Percentiles rank a stretch among this genome's conserved stretches.
Conservation (phyloP, 1,140 invertebrate species). For the Harpegnathos saltator region DNA sequence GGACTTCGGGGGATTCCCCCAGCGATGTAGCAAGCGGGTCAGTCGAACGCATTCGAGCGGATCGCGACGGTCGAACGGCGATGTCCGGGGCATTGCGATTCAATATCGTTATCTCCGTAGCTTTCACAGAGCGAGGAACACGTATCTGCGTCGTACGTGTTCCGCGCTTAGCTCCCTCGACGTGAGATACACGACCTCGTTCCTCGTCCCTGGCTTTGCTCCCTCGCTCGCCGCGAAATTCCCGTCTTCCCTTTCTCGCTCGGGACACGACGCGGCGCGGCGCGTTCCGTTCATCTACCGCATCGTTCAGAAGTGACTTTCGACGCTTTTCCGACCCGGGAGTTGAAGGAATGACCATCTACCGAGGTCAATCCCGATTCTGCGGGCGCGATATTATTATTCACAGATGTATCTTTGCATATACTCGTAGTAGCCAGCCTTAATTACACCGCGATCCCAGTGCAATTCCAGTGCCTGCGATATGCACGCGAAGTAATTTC, state of each 20-base stretch:
- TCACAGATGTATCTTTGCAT: too few relatives aligned
- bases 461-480: too few relatives aligned
- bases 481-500: too few relatives aligned
- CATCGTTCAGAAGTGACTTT: neutral
- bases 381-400: too few relatives aligned
- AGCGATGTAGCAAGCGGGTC: constrained; percentile 41
- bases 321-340: neutral
- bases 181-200: constrained; percentile 40
- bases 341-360: neutral
- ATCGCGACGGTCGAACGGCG: constrained; percentile 56
- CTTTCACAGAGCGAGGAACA: constrained; percentile 70
- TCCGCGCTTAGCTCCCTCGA: constrained; percentile 17
- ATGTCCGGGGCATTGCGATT: constrained; percentile 70
- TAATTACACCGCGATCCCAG: too few relatives aligned
- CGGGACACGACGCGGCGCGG: neutral
- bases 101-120: constrained; percentile 73
- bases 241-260: constrained; percentile 30
- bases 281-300: constrained; percentile 29
- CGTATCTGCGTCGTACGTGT: constrained; percentile 53
- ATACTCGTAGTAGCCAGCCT: too few relatives aligned
- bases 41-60: constrained; percentile 49
- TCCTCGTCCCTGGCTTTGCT: constrained; percentile 2
- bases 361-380: too few relatives aligned
- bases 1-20: constrained; percentile 34
- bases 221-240: constrained; percentile 48